phyloP scores from a whole-genome alignment of 1,140 invertebrate genomes.

The Pogonus chalceus region DNA sequence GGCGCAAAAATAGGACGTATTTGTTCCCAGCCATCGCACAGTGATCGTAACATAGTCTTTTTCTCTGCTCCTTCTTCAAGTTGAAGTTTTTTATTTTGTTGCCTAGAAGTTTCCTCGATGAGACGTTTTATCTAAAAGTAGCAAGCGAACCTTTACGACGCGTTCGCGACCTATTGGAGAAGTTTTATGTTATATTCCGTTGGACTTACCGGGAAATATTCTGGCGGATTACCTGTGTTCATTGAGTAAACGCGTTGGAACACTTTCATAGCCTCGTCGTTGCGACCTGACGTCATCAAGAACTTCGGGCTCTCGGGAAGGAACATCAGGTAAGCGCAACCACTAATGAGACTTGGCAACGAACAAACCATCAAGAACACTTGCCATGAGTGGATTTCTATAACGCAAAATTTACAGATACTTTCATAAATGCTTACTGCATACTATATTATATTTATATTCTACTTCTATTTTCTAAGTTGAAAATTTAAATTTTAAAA shows the following conservation, averaged over 20 bases:
- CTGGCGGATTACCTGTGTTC: conserved; percentile 49
- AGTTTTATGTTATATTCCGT: conserved; percentile 5
- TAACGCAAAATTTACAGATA: no score
- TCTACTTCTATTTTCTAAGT: no score
- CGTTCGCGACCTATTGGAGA: background rate
- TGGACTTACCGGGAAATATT: conserved; percentile 50
- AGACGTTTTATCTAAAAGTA: conserved; percentile 12
- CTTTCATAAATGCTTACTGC: no score
- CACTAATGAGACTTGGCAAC: conserved; percentile 53
- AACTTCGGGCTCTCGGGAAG: conserved; percentile 77
- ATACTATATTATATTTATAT: no score
- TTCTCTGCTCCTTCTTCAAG: background rate
- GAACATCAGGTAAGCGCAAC: conserved; percentile 45
- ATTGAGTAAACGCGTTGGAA: conserved; percentile 46
- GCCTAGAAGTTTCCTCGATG: background rate
- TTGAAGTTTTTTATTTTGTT: background rate
- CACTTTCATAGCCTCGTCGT: conserved; percentile 51
- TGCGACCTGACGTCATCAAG: conserved; percentile 59
- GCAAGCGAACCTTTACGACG: background rate
- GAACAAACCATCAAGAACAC: conserved; percentile 57
- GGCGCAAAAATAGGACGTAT: background rate
- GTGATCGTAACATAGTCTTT: no score
- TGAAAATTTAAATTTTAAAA: no score
- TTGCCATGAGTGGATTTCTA: conserved; percentile 61
- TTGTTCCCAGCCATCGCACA: background rate